Conservation (phyloP, 2,888 invertebrate species). For the Drosophila anceps region DNA sequence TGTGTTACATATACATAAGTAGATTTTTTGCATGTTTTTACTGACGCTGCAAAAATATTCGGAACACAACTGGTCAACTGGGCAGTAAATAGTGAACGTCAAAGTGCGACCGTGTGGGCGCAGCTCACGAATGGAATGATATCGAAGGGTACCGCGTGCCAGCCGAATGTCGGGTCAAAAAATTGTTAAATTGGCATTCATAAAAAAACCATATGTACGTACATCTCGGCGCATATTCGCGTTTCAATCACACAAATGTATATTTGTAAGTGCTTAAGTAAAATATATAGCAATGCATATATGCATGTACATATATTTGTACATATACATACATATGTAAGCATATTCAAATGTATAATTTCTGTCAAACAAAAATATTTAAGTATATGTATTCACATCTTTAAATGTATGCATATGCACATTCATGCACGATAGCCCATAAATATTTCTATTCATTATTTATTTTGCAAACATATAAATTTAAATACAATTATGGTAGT, state of each 20-base stretch:
- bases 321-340: neutral
- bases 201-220: slow-evolving; percentile 48
- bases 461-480: slow-evolving; percentile 2
- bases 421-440: neutral
- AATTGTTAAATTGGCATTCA: slow-evolving; percentile 66
- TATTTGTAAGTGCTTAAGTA: slow-evolving; percentile 19
- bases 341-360: slow-evolving; percentile 26
- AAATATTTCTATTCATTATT: neutral
- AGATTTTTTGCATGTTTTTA: slow-evolving; percentile 58
- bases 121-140: slow-evolving; percentile 45
- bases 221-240: slow-evolving; percentile 44
- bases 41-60: slow-evolving; percentile 69
- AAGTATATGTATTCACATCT: slow-evolving; percentile 13
- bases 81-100: slow-evolving; percentile 58
- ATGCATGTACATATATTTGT: neutral
- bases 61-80: slow-evolving; percentile 64
- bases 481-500: neutral
- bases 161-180: slow-evolving; percentile 54
- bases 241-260: slow-evolving; percentile 29
- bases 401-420: slow-evolving; percentile 14
- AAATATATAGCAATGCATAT: slow-evolving; percentile 5
- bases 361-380: slow-evolving; percentile 16
- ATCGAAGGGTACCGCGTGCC: slow-evolving; percentile 65
- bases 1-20: slow-evolving; percentile 43
- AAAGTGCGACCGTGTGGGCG: slow-evolving; percentile 37